Evolutionary conservation across 1,140 invertebrate species (phyloP), one percentile per base, ranked within the genome.

Genomic region (Trichomalopsis sarcophagae): DNA sequence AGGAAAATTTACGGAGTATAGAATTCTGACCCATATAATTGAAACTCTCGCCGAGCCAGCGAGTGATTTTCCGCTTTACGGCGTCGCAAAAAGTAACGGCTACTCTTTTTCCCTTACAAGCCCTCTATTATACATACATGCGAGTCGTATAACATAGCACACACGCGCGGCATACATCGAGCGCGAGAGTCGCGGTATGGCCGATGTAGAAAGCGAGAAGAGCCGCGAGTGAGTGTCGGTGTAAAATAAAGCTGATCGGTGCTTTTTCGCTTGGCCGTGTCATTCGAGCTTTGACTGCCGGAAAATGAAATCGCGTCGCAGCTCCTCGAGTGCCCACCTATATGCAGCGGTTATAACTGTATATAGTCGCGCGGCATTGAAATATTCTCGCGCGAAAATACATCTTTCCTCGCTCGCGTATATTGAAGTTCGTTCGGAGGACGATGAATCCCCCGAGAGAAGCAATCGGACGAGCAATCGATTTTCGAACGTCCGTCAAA

Each of bases 261-360:
- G 30, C 9, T 76, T 81, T 85, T 76, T 81, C 21, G 9, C 44
- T 21, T 36, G 23, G 14, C 23, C 78, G 30, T 84, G 44, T 84
- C 82, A 84, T 81, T 74, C n/a, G 77, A 66, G 40, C 78, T 85
- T 79, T 80, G 83, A 84, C 83, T 80, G 47, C 27, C 23, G 76
- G 62, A 84, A 84, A 81, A 81, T 81, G 78, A 85, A 85, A 81
- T 81, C 55, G 50, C 84, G 27, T 36, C 23, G 23, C 71, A 27
- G 27, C 21, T 62, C 55, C 17, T 21, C 14, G 55, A 62, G 21
- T 50, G 2, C 14, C 4, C 14, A 5, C 13, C 50, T 55, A 55
- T 21, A 55, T 14, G 17, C 17, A 50, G 27, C 33, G 33, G 13
- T 55, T 68, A 27, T 27, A 75, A 6, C 36, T 76, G 44, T 17